Conservation (phyloP, 2,797 vertebrate genomes). For the Epinephelus awoara region DNA sequence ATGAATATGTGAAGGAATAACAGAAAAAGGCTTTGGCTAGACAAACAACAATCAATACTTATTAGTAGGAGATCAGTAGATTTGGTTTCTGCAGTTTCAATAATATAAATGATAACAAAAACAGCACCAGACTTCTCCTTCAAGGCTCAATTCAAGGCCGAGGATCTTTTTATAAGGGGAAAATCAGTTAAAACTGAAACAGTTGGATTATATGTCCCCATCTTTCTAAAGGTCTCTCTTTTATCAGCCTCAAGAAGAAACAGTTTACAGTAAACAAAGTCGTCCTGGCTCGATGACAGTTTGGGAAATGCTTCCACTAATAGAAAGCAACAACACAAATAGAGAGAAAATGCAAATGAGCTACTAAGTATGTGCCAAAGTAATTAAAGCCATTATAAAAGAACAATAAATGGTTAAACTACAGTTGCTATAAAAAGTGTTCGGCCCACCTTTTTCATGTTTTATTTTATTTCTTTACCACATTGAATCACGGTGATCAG, state of each 20-base stretch:
- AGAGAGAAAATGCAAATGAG: conserved; percentile 12
- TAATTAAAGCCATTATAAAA: conserved; percentile 27
- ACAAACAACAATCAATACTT: conserved; percentile 6
- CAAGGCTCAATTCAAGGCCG: not conserved
- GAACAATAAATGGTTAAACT: conserved; percentile 13
- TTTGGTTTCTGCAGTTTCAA: conserved; percentile 1
- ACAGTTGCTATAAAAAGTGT: conserved; percentile 15
- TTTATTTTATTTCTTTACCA: not conserved
- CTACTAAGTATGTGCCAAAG: conserved; percentile 12
- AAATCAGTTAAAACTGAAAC: not conserved
- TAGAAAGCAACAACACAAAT: conserved; percentile 21
- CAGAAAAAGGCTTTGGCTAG: not conserved
- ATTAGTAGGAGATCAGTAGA: not conserved
- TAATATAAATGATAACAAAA: not conserved
- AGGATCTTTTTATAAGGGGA: not conserved
- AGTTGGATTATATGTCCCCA: not conserved
- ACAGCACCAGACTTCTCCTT: not conserved
- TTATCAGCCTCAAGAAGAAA: not conserved
- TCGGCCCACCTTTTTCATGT: not conserved
- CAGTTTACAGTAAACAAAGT: conserved; percentile 4
- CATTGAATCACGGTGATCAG: not conserved
- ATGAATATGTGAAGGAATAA: not conserved
- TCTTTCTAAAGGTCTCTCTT: conserved; percentile 5
- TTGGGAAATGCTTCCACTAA: conserved; percentile 32
- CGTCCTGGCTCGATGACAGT: conserved; percentile 10